Evolutionary conservation across 2,888 invertebrate genomes (phyloP), one percentile per base, ranked within the genome.

Genomic region (Amiota mariae): DNA sequence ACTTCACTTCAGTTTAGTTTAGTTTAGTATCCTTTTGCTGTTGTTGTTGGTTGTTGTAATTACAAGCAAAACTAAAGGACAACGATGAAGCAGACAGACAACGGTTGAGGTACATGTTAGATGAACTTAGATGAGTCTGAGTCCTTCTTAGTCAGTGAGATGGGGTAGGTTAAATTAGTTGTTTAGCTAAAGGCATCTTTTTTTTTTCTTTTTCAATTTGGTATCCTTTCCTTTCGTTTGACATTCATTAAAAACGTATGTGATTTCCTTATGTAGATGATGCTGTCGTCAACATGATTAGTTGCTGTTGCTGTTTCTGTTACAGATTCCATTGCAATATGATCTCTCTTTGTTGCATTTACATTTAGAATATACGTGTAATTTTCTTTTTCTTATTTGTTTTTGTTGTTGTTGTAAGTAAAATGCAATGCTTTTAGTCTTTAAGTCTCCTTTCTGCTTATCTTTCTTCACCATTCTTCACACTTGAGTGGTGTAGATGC

Each of bases 251-350:
- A 79, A 78, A 73, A 77, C 72, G 73, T 73, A 76, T 80, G 76
- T 72, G 77, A 78, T 79, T 76, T 78, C 77, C 75, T 20, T 15
- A 15, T 54, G 54, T 54, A 15, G 1, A 12, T 84, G 84, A 72
- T 80, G 82, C 75, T 79, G 77, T 76, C 82, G 81, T 83, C 82
- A 83, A 81, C 83, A 76, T 82, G 81, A 84, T 83, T 81, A 82
- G 80, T 78, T 81, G 76, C 48, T 75, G 75, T 78, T 64, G 64
- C 64, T 70, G 75, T 72, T 76, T 78, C 1, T 63, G 66, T 8
- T n/a, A n/a, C n/a, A n/a, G 12, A 24, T 24, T 12, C 66, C 48
- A 2, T 24, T 24, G 36, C 36, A 36, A 36, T 6, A 36, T 36
- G 36, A 36, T 36, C 36, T 36, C 6, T 6, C 36, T 36, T 36